Evolutionary conservation across 2,797 vertebrate genomes (phyloP), one percentile per base, ranked within the genome.

Genomic region (Sternarchorhynchus goeldii): DNA sequence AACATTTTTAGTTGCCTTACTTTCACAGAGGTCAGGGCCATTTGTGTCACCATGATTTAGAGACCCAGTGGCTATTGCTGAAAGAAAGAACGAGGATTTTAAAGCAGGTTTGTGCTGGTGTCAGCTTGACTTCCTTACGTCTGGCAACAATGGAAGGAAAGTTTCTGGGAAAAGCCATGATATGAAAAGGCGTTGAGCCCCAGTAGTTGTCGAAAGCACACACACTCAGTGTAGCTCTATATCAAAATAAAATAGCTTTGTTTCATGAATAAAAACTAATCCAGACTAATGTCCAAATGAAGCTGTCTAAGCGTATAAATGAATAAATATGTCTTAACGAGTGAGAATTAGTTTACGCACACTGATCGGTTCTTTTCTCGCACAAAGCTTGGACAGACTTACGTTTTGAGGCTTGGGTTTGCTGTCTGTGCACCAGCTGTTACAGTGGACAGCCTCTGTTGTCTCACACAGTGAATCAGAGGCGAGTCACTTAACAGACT

Each of bases 131-230:
- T 91, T 92, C 90, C 90, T 92, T 87, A 84, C 84, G 81, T 62
- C 80, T 72, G 84, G 82, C 79, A 88, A 94, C 93, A 93, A 93
- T 90, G 6, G 84, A 81, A 90, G 92, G 92, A 93, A 92, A 85
- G 80, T 2, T 87, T 21, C 20, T 76, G 64, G 41, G 59, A 70
- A 70, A 88, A 60, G 60, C 77, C 39, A 77, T 73, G 53, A 21
- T 29, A 66, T 84, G 8, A 79, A 77, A 81, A 79, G 58, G 66
- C 10, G 39, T 10, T 41, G 10, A 10, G 1, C 6, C 10, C 39
- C 32, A 25, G 53, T 72, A 67, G 31, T 18, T 32, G 34, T 34
- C 39, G 36, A 65, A 41, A 67, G 4, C 12, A 18, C 20, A 25
- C 64, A 34, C 17, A 39, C 34, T 64, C 2, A 14, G 1, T 39